phyloP scores from a whole-genome alignment of 2,113 vertebrate genomes.

The Potamarius usumacintae region DNA sequence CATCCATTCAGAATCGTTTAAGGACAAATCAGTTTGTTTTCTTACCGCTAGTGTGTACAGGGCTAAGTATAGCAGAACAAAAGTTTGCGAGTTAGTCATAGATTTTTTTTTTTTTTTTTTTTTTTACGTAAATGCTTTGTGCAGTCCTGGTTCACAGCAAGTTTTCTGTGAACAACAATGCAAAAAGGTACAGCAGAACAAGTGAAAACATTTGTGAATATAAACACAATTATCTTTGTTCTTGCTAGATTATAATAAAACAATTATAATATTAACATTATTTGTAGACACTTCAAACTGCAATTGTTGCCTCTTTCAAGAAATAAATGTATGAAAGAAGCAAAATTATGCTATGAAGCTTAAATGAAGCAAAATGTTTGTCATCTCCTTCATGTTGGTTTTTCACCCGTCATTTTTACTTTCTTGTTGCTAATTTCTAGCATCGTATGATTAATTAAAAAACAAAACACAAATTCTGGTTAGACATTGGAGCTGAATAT shows the following conservation, averaged over 20 bases:
- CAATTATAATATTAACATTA: neutral
- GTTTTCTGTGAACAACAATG: neutral
- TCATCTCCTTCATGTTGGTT: neutral
- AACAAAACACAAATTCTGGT: neutral
- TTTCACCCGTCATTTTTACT: neutral
- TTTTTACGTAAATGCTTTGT: neutral
- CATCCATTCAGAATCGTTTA: neutral
- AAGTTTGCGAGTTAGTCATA: neutral
- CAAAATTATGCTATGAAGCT: neutral
- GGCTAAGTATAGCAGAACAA: neutral
- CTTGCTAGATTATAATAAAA: neutral
- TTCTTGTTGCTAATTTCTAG: neutral
- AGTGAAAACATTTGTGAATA: neutral
- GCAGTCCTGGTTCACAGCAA: neutral
- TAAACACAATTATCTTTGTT: neutral
- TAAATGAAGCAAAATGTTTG: neutral
- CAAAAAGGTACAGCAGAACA: neutral
- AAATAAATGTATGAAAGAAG: neutral
- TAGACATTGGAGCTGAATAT: neutral
- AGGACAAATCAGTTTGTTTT: neutral
- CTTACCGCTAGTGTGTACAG: neutral
- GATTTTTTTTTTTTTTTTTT: neutral
- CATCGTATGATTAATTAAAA: neutral
- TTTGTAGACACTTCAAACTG: neutral
- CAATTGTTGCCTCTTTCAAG: neutral